phyloP scores from a whole-genome alignment of 2,113 vertebrate genomes.

The Erythrocebus patas region DNA sequence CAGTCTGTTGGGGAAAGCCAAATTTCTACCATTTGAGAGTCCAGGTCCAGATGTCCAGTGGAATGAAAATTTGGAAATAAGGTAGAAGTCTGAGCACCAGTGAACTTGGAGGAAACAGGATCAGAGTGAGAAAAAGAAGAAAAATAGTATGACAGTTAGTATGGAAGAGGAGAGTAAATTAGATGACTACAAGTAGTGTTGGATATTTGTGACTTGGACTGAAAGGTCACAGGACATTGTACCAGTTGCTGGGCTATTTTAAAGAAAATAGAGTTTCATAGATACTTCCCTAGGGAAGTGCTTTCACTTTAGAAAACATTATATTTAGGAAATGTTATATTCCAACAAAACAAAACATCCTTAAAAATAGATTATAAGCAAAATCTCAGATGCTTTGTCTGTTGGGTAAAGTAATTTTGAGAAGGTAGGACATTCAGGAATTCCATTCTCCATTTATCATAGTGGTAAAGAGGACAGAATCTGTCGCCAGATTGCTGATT shows the following conservation, averaged over 20 bases:
- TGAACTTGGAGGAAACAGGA: background rate
- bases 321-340: background rate
- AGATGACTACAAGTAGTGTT: background rate
- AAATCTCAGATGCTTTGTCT: background rate
- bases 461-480: background rate
- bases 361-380: background rate
- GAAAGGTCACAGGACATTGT: background rate
- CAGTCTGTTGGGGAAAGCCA: background rate
- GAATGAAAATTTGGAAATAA: background rate
- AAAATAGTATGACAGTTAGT: background rate
- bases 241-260: background rate
- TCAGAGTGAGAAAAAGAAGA: background rate
- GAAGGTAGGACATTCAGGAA: background rate
- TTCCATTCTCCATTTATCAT: background rate
- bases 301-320: conserved; percentile 7
- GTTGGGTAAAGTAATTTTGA: conserved; percentile 24
- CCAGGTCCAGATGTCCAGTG: background rate
- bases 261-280: background rate
- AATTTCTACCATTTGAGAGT: background rate
- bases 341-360: background rate
- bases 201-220: background rate
- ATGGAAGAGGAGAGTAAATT: background rate
- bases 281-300: background rate
- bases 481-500: background rate
- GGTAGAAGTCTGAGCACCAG: background rate